Evolutionary conservation across 53 echinoderm and acorn worm species (phyloP).

Genomic region (Crossaster papposus): DNA sequence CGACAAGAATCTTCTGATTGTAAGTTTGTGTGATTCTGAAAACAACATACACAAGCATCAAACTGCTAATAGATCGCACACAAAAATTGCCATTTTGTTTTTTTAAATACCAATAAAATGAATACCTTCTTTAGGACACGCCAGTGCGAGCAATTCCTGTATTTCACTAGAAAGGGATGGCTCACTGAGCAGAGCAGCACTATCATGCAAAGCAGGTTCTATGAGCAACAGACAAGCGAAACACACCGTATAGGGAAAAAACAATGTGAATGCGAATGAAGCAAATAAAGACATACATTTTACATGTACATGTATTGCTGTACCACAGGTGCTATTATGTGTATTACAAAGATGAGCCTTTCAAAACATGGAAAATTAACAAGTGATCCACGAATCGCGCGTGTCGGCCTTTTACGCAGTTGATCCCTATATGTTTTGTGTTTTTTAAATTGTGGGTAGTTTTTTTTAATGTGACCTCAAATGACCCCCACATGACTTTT

Average conservation of each 20-base stretch:
- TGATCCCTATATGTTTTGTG: no score
- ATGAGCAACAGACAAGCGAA: neutral
- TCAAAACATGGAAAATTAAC: no score
- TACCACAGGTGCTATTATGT: neutral
- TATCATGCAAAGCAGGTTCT: slow-evolving; percentile 4
- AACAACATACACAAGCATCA: neutral
- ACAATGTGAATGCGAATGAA: neutral
- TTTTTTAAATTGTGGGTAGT: no score
- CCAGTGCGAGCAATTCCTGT: slow-evolving; percentile 43
- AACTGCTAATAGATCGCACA: neutral
- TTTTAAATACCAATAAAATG: neutral
- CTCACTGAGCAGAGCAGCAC: slow-evolving; percentile 24
- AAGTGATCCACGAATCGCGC: no score
- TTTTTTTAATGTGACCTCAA: no score
- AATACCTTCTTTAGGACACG: slow-evolving; percentile 34
- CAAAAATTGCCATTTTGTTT: no score
- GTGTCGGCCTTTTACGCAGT: no score
- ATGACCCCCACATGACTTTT: no score
- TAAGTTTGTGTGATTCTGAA: neutral
- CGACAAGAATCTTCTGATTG: neutral
- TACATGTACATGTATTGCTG: neutral
- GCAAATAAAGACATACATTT: neutral
- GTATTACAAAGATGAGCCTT: neutral
- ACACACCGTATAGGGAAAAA: neutral
- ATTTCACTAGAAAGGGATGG: slow-evolving; percentile 38